A percentile compares a stretch with the other conserved stretches of the same genome.
Conservation (phyloP, 2,113 vertebrate genomes). For the Scophthalmus maximus region DNA sequence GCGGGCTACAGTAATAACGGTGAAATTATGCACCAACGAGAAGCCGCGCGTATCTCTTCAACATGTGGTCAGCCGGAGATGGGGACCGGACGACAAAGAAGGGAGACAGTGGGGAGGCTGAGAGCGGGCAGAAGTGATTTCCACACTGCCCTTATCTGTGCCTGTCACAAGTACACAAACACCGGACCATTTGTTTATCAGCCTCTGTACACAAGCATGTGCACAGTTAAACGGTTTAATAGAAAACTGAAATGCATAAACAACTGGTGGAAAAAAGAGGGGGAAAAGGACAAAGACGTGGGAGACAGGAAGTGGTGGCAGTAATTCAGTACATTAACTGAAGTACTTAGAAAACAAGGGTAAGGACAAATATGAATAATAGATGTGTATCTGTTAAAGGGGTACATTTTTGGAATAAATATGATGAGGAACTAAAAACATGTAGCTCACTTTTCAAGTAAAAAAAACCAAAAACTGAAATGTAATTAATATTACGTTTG, state of each 20-base stretch:
- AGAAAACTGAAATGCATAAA: slow-evolving; percentile 10
- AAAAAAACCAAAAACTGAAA: too few species aligned
- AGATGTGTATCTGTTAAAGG: too few species aligned
- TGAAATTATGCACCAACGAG: slow-evolving; percentile 48
- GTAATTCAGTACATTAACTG: neutral
- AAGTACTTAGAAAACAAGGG: too few species aligned
- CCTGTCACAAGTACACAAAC: slow-evolving; percentile 32
- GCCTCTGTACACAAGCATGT: slow-evolving; percentile 4
- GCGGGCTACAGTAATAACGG: slow-evolving; percentile 11
- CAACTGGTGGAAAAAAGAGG: neutral
- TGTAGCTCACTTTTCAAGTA: too few species aligned
- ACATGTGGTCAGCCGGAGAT: slow-evolving; percentile 33
- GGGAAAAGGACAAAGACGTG: neutral
- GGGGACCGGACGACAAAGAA: slow-evolving; percentile 28
- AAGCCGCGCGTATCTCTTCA: slow-evolving; percentile 26
- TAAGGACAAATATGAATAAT: too few species aligned
- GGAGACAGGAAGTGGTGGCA: neutral
- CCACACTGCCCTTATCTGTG: slow-evolving; percentile 50
- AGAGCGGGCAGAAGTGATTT: slow-evolving; percentile 39
- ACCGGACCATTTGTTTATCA: slow-evolving; percentile 22
- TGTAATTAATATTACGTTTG: too few species aligned
- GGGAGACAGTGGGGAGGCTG: slow-evolving; percentile 5
- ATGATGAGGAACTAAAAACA: too few species aligned
- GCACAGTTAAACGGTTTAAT: slow-evolving; percentile 5
- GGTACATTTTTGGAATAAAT: too few species aligned